Conservation (phyloP, 2,113 vertebrate species). For the Myotis lucifugus region DNA sequence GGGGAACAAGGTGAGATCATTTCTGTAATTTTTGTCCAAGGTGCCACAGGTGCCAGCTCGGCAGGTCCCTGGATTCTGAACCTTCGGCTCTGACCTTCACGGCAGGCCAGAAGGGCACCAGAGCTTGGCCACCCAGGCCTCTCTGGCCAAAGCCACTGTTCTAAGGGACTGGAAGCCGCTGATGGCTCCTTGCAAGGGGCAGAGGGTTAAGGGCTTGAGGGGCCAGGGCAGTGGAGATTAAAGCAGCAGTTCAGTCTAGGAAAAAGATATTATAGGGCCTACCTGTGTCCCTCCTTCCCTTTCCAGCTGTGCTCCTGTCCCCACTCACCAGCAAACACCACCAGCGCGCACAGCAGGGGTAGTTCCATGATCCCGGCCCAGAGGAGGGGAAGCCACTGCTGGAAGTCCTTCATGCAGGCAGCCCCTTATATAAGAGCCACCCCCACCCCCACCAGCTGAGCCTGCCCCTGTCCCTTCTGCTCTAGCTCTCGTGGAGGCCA, state of each 20-base stretch:
- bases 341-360: constrained; percentile 34
- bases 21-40: background rate
- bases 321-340: constrained; percentile 66
- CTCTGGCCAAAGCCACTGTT: background rate
- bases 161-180: background rate
- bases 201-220: background rate
- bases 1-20: background rate
- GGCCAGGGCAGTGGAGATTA: background rate
- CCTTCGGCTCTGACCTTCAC: background rate
- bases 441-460: accelerated
- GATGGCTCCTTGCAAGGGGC: background rate
- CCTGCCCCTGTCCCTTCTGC: too few relatives aligned
- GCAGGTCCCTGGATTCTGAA: background rate
- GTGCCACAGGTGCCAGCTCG: background rate
- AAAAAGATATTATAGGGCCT: accelerated
- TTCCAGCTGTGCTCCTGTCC: background rate
- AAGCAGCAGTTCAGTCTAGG: background rate
- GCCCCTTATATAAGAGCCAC: background rate
- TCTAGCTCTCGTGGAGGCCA: accelerated
- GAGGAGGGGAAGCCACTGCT: too few relatives aligned
- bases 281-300: background rate
- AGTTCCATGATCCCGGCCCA: constrained; percentile 42
- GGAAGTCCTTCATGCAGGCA: background rate
- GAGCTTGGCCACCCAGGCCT: too few relatives aligned
- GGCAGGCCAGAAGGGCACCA: background rate